Evolutionary conservation across 37 sponge, comb jelly and placozoan genomes (phyloP), one percentile per base, ranked within the genome.

Genomic region (Axinella damicornis): DNA sequence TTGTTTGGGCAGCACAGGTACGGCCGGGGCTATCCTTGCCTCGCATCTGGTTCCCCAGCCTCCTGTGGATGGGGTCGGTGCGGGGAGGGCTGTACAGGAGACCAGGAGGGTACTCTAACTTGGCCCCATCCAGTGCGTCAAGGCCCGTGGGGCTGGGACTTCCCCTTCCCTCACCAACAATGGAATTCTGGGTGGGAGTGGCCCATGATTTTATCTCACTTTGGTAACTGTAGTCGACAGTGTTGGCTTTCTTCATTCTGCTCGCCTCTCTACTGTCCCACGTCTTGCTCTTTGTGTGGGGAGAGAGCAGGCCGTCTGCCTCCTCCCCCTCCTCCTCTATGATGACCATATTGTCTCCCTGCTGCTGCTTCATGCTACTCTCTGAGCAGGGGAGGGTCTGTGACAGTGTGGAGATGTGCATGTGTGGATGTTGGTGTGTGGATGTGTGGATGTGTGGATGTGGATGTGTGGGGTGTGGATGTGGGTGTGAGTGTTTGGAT

Each of bases 61-160:
- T 2, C 69, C 69, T 67, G 34, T 67, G 69, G 19, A 67, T 32
- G 69, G 69, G 69, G 69, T 67, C 69, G 31, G 69, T 67, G 19
- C 69, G 69, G 31, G 69, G 34, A 31, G 69, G 34, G 35, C 34
- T 25, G 69, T 12, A 25, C 31, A 32, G 69, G 31, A 67, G 20
- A 67, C 28, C 35, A 67, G 46, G 46, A 9, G 46, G 46, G 46
- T 46, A 46, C 46, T 46, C 46, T 9, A 46, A 46, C 9, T 46
- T 46, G 46, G 46, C 46, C 9, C 46, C 46, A 46, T 46, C 46
- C 9, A 46, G 4, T 46, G 46, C 9, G 46, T 46, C 46, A 46
- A 46, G 9, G 9, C 46, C 46, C 9, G 46, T 46, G 9, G 46
- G 46, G 9, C 46, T 46, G 46, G 46, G 46, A 46, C 46, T 46